These are phyloP conservation scores for Helogale parvula DNA, from an alignment of 2,113 vertebrate species.

Conservation along the genomic window DNA sequence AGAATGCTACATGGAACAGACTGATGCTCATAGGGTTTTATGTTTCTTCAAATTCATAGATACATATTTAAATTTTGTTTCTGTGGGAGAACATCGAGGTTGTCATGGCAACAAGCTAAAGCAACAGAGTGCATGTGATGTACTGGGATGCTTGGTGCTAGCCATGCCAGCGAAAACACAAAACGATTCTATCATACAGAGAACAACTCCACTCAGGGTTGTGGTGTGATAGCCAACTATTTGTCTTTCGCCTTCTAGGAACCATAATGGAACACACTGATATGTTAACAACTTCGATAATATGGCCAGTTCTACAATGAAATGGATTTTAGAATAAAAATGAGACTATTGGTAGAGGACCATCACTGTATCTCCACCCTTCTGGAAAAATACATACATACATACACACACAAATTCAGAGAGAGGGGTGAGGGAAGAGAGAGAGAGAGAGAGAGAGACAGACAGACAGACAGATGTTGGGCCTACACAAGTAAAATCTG, in stretches of 20 bases:
- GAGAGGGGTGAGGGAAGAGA: not conserved
- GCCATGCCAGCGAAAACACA: not conserved
- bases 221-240: not conserved
- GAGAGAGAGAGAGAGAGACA: no score
- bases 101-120: slow-evolving; percentile 65
- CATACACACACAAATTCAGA: not conserved
- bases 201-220: not conserved
- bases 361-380: not conserved
- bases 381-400: not conserved
- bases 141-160: not conserved
- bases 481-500: not conserved
- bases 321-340: slow-evolving; percentile 19
- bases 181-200: not conserved
- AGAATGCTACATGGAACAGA: slow-evolving; percentile 24
- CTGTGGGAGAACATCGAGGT: slow-evolving; percentile 28
- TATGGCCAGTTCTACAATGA: not conserved
- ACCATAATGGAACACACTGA: not conserved
- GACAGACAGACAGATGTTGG: not conserved
- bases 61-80: slow-evolving; percentile 51
- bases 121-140: not conserved
- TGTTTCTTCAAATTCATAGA: slow-evolving; percentile 59
- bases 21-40: not conserved
- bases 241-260: not conserved
- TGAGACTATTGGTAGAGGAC: not conserved
- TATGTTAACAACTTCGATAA: not conserved